A percentile compares a stretch with the other conserved stretches of the same genome.
Conservation (phyloP, 37 sponge, comb jelly and placozoan genomes). For the Hormiphora californensis region DNA sequence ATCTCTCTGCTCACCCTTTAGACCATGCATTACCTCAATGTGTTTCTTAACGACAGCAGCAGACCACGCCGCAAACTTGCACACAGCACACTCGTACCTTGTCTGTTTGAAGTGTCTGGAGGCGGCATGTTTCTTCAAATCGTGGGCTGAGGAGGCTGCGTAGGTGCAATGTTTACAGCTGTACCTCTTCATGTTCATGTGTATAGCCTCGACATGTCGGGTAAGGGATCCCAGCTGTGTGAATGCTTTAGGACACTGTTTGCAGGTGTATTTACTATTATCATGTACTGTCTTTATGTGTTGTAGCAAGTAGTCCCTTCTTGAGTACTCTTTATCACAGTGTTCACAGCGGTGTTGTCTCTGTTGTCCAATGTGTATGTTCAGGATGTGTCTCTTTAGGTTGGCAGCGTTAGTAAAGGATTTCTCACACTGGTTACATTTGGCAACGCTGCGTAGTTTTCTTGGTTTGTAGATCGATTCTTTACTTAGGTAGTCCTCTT, state of each 20-base stretch:
- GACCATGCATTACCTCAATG: too few relatives aligned
- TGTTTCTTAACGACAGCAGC: not conserved
- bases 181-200: conserved; percentile 3
- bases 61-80: not conserved
- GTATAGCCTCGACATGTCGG: not conserved
- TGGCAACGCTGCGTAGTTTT: too few relatives aligned
- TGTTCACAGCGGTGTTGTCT: not conserved
- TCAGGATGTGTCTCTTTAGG: conserved; percentile 22
- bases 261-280: not conserved
- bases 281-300: conserved; percentile 30
- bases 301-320: conserved; percentile 3
- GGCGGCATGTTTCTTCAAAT: conserved; percentile 50
- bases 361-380: not conserved
- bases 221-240: conserved; percentile 31
- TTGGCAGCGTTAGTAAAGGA: conserved; percentile 7
- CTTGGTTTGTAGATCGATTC: not conserved
- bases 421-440: conserved; percentile 28
- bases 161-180: conserved; percentile 14
- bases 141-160: not conserved
- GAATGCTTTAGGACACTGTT: not conserved
- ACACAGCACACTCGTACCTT: conserved; percentile 30
- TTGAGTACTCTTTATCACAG: conserved; percentile 29
- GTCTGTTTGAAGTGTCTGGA: not conserved
- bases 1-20: too few relatives aligned
- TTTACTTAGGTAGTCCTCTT: not conserved